phyloP scores from a whole-genome alignment of 2,113 vertebrate genomes.

The Lipotes vexillifer region DNA sequence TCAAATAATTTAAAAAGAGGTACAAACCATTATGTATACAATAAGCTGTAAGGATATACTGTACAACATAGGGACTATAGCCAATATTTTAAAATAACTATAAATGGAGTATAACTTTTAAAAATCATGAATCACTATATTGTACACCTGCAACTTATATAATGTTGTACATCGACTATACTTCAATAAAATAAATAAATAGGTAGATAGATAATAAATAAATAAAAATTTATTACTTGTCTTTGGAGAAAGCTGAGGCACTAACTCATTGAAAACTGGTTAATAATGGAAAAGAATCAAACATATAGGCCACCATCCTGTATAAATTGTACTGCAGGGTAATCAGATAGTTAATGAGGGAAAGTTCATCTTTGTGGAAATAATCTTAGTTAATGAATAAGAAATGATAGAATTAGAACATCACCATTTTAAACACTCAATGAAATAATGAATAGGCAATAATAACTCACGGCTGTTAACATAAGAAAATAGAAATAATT shows the following conservation, averaged over 20 bases:
- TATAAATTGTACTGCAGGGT: neutral
- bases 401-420: neutral
- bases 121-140: too few species aligned
- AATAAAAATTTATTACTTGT: neutral
- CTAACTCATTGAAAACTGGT: neutral
- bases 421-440: neutral
- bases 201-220: neutral
- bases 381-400: neutral
- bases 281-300: neutral
- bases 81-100: too few species aligned
- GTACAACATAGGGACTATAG: too few species aligned
- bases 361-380: neutral
- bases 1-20: neutral
- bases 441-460: neutral
- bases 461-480: neutral
- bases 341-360: neutral
- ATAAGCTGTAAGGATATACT: too few species aligned
- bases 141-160: too few species aligned
- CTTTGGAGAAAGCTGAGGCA: neutral
- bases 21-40: too few species aligned
- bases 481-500: slow-evolving; percentile 13
- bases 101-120: too few species aligned
- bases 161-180: too few species aligned
- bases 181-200: too few species aligned
- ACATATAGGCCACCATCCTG: neutral